Percentiles rank a stretch among this genome's conserved stretches.
Conservation (phyloP, 2,797 vertebrate genomes). For the Bovichtus variegatus region DNA sequence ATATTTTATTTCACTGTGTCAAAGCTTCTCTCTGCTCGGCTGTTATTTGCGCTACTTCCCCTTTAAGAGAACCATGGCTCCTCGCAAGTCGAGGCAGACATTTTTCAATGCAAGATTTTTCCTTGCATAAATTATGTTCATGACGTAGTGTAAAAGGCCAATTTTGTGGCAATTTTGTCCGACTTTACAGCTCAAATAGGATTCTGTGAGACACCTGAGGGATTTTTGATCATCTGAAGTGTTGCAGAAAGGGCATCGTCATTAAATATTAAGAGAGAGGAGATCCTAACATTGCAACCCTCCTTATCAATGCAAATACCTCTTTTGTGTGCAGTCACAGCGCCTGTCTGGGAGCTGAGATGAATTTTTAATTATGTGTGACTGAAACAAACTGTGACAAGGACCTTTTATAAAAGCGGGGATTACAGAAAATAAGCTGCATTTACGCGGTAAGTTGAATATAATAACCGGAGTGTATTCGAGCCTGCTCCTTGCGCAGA, state of each 20-base stretch:
- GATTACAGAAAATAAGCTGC: slow-evolving; percentile 79
- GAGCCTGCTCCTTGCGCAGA: slow-evolving; percentile 49
- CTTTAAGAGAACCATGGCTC: slow-evolving; percentile 88
- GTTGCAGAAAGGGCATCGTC: slow-evolving; percentile 76
- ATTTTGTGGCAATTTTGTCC: slow-evolving; percentile 87
- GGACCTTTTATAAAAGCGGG: slow-evolving; percentile 75
- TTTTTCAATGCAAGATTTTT: slow-evolving; percentile 93
- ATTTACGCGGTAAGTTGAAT: slow-evolving; percentile 85
- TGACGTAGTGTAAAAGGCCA: slow-evolving; percentile 97
- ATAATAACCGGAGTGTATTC: slow-evolving; percentile 56
- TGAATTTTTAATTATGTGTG: slow-evolving; percentile 92
- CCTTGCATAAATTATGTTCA: slow-evolving; percentile 99
- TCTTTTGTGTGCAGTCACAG: slow-evolving; percentile 88
- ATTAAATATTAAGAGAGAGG: slow-evolving; percentile 85
- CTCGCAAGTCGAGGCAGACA: slow-evolving; percentile 86
- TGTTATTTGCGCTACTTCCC: slow-evolving; percentile 49
- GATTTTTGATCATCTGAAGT: slow-evolving; percentile 62
- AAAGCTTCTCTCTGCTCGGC: neutral
- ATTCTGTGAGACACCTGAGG: slow-evolving; percentile 63
- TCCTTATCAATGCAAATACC: slow-evolving; percentile 90
- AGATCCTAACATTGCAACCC: slow-evolving; percentile 81
- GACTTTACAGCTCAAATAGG: slow-evolving; percentile 79
- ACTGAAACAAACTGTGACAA: slow-evolving; percentile 86
- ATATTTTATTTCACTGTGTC: neutral
- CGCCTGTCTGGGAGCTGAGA: slow-evolving; percentile 88